Evolutionary conservation across 1,140 invertebrate species (phyloP), one percentile per base, ranked within the genome.

Genomic region (Coboldia fuscipes): DNA sequence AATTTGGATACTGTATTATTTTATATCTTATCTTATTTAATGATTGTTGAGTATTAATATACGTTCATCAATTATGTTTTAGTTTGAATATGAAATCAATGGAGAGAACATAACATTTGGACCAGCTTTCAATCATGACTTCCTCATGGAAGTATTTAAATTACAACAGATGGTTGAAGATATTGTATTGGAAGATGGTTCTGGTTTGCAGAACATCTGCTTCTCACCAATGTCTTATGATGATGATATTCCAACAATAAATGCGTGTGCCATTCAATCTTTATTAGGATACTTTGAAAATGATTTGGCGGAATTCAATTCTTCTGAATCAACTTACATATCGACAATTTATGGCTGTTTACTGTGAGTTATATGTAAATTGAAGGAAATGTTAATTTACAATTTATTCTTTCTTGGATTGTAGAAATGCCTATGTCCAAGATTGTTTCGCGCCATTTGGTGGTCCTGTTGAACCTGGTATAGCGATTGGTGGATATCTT

Each of bases 281-380:
- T 48, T 78, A 30, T 67, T 75, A 30, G 77, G 81, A 18, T 90
- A 84, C 48, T 83, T 84, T 43, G 72, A 81, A 43, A 73, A 72
- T 40, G 43, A 64, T 41, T 46, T 66, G 47, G 21, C 58, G 2
- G 39, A 40, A 14, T 68, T 74, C 19, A 60, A 66, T 33, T 24
- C n/a, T 24, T 9, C n/a, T 24, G 8, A 24, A 9, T 24, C 8
- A n/a, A 24, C n/a, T 9, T 9, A 9, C 8, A 9, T 24, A n/a
- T 9, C 8, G 8, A n/a, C n/a, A n/a, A n/a, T n/a, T n/a, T n/a
- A n/a, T n/a, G n/a, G n/a, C n/a, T n/a, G n/a, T n/a, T n/a, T n/a
- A n/a, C n/a, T n/a, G n/a, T n/a, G n/a, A n/a, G n/a, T n/a, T n/a
- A n/a, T n/a, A n/a, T n/a, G n/a, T n/a, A n/a, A n/a, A n/a, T n/a